A percentile compares a stretch with the other conserved stretches of the same genome.
phyloP scores from a whole-genome alignment of 2,888 invertebrate species.

The Phorcus lineatus region DNA sequence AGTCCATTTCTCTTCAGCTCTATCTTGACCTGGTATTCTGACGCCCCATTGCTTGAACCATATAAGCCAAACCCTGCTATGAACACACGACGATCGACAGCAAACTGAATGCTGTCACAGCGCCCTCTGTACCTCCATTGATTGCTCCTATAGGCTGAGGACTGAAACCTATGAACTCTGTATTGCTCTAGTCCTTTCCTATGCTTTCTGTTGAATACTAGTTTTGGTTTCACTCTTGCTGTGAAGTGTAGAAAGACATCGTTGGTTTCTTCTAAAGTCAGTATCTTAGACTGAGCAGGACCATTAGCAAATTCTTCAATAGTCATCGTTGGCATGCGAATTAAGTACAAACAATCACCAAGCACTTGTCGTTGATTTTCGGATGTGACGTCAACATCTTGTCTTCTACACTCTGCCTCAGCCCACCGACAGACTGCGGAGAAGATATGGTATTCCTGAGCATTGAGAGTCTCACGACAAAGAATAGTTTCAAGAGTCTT shows the following conservation, averaged over 20 bases:
- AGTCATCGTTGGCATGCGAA: slow-evolving; percentile 95
- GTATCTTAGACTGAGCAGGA: slow-evolving; percentile 92
- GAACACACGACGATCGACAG: slow-evolving; percentile 95
- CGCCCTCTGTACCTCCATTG: slow-evolving; percentile 98
- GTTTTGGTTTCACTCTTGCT: slow-evolving; percentile 88
- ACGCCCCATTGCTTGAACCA: slow-evolving; percentile 96
- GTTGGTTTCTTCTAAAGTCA: slow-evolving; percentile 94
- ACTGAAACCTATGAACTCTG: slow-evolving; percentile 96
- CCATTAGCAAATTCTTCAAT: slow-evolving; percentile 95
- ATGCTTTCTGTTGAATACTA: slow-evolving; percentile 88
- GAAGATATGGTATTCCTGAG: slow-evolving; percentile 88
- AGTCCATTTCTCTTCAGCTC: slow-evolving; percentile 92
- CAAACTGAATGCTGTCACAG: slow-evolving; percentile 97
- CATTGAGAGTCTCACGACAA: slow-evolving; percentile 93
- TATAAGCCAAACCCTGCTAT: slow-evolving; percentile 96
- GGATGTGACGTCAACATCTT: slow-evolving; percentile 87
- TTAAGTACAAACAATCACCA: slow-evolving; percentile 86
- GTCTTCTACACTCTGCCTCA: slow-evolving; percentile 89
- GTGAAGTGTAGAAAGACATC: slow-evolving; percentile 97
- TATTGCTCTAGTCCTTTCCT: slow-evolving; percentile 92
- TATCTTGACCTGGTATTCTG: slow-evolving; percentile 95
- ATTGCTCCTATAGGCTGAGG: slow-evolving; percentile 95
- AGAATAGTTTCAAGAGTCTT: slow-evolving; percentile 93
- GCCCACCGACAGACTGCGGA: slow-evolving; percentile 96
- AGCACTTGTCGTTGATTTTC: slow-evolving; percentile 80